Conservation (phyloP, 2,113 vertebrate species). For the Telmatochromis sp. region DNA sequence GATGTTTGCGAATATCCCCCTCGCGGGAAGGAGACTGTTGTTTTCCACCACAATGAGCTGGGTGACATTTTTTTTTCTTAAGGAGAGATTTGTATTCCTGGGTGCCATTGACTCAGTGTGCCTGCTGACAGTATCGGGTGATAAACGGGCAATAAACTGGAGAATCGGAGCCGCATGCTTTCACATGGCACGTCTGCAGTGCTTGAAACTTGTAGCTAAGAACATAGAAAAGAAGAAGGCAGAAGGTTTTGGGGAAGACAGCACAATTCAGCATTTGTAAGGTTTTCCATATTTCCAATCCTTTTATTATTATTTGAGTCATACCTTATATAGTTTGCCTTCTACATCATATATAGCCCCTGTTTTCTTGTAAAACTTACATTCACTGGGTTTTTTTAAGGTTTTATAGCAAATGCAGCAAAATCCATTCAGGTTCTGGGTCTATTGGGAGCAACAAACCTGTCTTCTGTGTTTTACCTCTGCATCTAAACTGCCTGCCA, state of each 20-base stretch:
- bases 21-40: neutral
- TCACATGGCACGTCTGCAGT: neutral
- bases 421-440: neutral
- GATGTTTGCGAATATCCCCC: slow-evolving; percentile 28
- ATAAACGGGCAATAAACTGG: neutral
- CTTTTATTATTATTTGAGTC: neutral
- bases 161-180: neutral
- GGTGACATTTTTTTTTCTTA: neutral
- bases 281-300: neutral
- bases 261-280: neutral
- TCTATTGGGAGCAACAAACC: neutral
- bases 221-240: neutral
- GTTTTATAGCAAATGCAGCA: neutral
- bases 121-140: neutral
- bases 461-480: neutral
- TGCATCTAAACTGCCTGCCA: neutral
- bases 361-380: neutral
- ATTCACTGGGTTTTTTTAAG: neutral
- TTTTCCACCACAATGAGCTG: neutral
- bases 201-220: neutral
- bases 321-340: neutral
- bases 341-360: neutral
- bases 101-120: neutral
- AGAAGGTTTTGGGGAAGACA: neutral
- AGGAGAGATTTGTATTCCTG: neutral